Evolutionary conservation across 2,797 vertebrate genomes (phyloP).

Genomic region (Nannoperca australis): DNA sequence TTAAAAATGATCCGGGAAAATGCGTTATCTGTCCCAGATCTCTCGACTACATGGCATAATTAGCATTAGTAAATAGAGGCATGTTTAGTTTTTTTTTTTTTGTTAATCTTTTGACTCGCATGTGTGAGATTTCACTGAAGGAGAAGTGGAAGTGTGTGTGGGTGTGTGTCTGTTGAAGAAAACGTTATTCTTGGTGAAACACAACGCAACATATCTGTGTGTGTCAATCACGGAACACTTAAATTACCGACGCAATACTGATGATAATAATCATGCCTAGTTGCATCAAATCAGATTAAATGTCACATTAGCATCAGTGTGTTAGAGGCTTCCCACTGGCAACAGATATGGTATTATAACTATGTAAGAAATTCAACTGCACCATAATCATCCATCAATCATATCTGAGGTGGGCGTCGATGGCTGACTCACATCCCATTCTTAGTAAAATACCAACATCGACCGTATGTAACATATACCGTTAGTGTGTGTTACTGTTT

Average conservation of each 20-base stretch:
- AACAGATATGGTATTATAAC: constrained; percentile 12
- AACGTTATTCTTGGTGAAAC: constrained; percentile 44
- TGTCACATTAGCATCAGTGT: constrained; percentile 62
- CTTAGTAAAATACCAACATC: constrained; percentile 20
- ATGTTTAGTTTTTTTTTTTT: neutral
- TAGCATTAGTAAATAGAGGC: neutral
- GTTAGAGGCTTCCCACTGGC: constrained; percentile 32
- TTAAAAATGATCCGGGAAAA: constrained; percentile 17
- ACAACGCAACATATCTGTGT: constrained; percentile 28
- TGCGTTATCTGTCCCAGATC: constrained; percentile 38
- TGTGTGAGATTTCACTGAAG: constrained; percentile 27
- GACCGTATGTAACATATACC: constrained; percentile 14
- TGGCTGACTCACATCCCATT: constrained; percentile 42
- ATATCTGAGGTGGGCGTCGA: constrained; percentile 16
- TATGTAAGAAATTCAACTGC: constrained; percentile 32
- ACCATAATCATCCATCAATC: constrained; percentile 35
- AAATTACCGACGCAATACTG: constrained; percentile 36
- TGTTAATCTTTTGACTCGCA: constrained; percentile 13
- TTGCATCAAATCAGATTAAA: constrained; percentile 61
- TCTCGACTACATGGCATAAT: constrained; percentile 9
- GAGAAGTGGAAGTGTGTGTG: constrained; percentile 28
- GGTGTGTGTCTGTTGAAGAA: constrained; percentile 43
- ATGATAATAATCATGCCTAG: constrained; percentile 43
- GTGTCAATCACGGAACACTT: constrained; percentile 42
- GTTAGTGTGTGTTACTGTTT: constrained; percentile 18